Evolutionary conservation across 2,888 invertebrate genomes (phyloP).

Genomic region (Tetragnatha montana): DNA sequence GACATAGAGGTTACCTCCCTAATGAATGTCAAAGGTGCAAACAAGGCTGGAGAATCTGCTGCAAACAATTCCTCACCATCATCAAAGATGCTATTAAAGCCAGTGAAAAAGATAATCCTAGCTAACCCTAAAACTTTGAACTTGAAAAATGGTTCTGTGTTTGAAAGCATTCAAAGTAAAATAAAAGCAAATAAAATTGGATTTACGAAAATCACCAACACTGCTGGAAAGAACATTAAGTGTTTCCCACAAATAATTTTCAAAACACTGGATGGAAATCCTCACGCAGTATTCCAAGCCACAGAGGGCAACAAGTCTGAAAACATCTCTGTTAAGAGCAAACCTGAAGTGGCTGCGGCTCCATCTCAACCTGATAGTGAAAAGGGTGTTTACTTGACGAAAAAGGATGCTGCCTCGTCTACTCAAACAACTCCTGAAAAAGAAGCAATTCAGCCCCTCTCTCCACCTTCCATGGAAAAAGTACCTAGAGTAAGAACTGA

Average conservation of each 20-base stretch:
- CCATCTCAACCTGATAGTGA: constrained; percentile 72
- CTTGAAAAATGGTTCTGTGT: constrained; percentile 15
- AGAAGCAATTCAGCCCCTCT: neutral
- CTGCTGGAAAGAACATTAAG: constrained; percentile 33
- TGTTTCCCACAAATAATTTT: constrained; percentile 60
- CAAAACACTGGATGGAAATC: constrained; percentile 69
- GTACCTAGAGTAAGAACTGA: neutral
- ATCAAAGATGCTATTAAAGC: constrained; percentile 12
- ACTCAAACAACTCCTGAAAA: neutral
- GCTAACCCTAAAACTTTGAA: constrained; percentile 13
- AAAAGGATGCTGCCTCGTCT: constrained; percentile 30
- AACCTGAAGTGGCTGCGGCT: constrained; percentile 7
- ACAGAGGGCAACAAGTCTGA: constrained; percentile 36
- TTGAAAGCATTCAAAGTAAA: constrained; percentile 16
- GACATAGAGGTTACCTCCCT: neutral
- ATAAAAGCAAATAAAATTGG: constrained; percentile 46
- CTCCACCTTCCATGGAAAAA: neutral
- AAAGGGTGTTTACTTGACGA: constrained; percentile 65
- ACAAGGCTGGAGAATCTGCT: neutral
- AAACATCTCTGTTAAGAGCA: constrained; percentile 8
- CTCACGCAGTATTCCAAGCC: constrained; percentile 72
- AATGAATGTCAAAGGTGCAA: neutral
- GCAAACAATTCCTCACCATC: neutral
- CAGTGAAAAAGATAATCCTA: constrained; percentile 34
- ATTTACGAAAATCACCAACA: constrained; percentile 41